These are phyloP conservation scores for Beroe forskalii DNA, from an alignment of 37 sponge, comb jelly and placozoan species.

Conservation along the genomic window DNA sequence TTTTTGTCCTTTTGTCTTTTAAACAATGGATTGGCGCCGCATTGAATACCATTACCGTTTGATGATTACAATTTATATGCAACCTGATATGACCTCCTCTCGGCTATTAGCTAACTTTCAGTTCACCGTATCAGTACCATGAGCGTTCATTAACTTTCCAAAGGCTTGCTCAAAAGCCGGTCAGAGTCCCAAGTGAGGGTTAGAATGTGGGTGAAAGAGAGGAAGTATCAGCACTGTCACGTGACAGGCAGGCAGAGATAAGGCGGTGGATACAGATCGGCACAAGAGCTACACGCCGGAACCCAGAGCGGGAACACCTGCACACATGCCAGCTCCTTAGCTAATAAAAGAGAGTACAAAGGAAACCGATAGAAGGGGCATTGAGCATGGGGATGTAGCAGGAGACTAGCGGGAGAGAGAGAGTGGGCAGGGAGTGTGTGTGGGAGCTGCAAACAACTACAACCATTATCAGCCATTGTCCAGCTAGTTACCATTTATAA, in stretches of 20 bases:
- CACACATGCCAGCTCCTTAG: background rate
- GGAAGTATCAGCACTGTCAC: no score
- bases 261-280: no score
- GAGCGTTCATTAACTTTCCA: background rate
- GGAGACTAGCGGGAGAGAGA: background rate
- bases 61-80: slow-evolving; percentile 63
- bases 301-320: no score
- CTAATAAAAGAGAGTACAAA: slow-evolving; percentile 7
- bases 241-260: no score
- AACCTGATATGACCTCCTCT: slow-evolving; percentile 24
- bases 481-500: background rate
- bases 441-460: background rate
- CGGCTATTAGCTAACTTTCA: slow-evolving; percentile 39
- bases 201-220: no score
- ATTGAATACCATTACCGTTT: slow-evolving; percentile 64
- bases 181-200: no score
- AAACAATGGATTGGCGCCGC: slow-evolving; percentile 56
- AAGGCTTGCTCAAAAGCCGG: background rate
- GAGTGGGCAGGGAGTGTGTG: background rate
- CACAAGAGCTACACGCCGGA: no score
- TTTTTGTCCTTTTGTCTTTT: slow-evolving; percentile 64
- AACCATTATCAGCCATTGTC: background rate
- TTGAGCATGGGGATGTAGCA: background rate
- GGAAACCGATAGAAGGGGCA: background rate
- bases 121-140: background rate